Percentiles rank a stretch among this genome's conserved stretches.
Evolutionary conservation across 2,888 invertebrate species (phyloP).

Genomic region (Didymodactylos carnosus): DNA sequence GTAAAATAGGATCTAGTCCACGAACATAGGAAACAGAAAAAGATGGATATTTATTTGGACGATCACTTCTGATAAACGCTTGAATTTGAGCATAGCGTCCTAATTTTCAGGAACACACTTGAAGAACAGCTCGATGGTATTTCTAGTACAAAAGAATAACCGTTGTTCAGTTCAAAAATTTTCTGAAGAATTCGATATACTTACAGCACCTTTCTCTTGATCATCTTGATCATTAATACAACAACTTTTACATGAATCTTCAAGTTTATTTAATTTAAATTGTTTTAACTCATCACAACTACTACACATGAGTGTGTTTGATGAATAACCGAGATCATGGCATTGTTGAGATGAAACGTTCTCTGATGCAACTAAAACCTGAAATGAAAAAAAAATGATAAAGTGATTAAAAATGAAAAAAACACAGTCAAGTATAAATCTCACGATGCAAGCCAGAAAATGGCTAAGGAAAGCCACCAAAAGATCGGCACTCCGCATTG

Average conservation of each 20-base stretch:
- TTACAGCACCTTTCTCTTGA: neutral
- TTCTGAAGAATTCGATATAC: neutral
- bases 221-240: neutral
- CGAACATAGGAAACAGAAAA: slow-evolving; percentile 73
- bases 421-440: neutral
- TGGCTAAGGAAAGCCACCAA: neutral
- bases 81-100: slow-evolving; percentile 92
- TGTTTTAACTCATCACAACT: neutral
- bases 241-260: neutral
- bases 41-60: slow-evolving; percentile 69
- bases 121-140: slow-evolving; percentile 71
- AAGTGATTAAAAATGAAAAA: neutral
- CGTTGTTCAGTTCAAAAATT: neutral
- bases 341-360: neutral
- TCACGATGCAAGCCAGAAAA: neutral
- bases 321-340: neutral
- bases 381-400: neutral
- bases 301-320: neutral
- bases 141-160: slow-evolving; percentile 35
- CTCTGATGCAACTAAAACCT: neutral
- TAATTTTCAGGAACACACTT: slow-evolving; percentile 95
- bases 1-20: slow-evolving; percentile 79
- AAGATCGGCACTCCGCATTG: neutral
- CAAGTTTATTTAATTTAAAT: neutral
- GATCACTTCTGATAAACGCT: slow-evolving; percentile 79